Evolutionary conservation across 2,888 invertebrate species (phyloP).

Genomic region (Tetrapedia diversipes): DNA sequence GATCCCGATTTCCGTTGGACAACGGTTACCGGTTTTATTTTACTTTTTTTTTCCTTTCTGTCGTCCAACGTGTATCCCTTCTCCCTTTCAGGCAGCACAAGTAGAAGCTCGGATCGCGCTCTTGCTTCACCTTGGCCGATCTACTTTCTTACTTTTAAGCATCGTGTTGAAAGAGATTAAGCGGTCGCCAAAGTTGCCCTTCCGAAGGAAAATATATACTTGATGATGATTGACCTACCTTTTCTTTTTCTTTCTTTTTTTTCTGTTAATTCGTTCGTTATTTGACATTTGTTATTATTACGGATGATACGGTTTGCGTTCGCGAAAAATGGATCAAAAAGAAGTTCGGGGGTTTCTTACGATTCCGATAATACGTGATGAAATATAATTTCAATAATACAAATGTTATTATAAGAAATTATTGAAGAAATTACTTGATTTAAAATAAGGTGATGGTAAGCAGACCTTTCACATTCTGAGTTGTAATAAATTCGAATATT

Average conservation of each 20-base stretch:
- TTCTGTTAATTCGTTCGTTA: not conserved
- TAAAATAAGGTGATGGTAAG: not conserved
- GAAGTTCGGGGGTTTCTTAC: not conserved
- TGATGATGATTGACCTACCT: not conserved
- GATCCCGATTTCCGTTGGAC: conserved; percentile 29
- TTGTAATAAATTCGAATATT: not conserved
- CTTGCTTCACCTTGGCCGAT: conserved; percentile 46
- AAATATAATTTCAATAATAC: not conserved
- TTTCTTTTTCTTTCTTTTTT: not conserved
- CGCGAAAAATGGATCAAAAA: not conserved
- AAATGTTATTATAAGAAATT: not conserved
- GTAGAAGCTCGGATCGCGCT: conserved; percentile 26
- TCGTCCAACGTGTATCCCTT: conserved; percentile 7
- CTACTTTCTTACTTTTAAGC: conserved; percentile 33
- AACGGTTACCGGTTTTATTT: conserved; percentile 59
- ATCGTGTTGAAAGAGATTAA: conserved; percentile 26
- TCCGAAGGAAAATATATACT: conserved; percentile 21
- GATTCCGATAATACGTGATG: not conserved
- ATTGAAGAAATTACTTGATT: too few relatives aligned
- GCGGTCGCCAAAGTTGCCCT: conserved; percentile 13
- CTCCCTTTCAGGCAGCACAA: conserved; percentile 9
- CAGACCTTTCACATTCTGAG: too few relatives aligned
- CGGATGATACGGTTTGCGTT: not conserved
- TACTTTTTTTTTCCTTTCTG: conserved; percentile 11
- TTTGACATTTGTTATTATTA: not conserved